Evolutionary conservation across 1,140 invertebrate genomes (phyloP).

Genomic region (Laodelphax striatellus): DNA sequence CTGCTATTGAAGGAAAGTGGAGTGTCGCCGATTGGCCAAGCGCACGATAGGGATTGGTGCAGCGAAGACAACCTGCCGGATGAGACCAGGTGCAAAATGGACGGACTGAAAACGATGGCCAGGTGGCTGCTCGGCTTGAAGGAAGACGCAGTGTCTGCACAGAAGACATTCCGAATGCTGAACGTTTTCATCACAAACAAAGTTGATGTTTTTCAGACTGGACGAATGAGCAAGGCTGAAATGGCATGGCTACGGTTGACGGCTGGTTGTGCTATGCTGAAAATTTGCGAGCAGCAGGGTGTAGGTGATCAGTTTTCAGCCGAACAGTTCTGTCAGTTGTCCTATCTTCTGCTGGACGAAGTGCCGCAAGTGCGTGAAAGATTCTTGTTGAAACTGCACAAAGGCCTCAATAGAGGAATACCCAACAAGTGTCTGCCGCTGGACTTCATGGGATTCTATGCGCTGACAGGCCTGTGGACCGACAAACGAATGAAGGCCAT

Average conservation of each 20-base stretch:
- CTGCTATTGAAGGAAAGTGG: constrained; percentile 73
- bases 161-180: constrained; percentile 88
- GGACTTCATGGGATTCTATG: constrained; percentile 81
- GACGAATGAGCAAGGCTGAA: constrained; percentile 61
- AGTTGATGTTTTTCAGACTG: constrained; percentile 58
- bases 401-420: constrained; percentile 68
- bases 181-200: constrained; percentile 82
- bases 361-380: constrained; percentile 80
- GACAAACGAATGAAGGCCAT: constrained; percentile 57
- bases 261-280: constrained; percentile 89
- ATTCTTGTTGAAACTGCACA: constrained; percentile 85
- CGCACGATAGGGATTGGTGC: constrained; percentile 66
- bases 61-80: constrained; percentile 75
- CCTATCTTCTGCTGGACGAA: constrained; percentile 63
- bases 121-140: constrained; percentile 89
- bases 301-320: constrained; percentile 88
- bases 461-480: constrained; percentile 55
- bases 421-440: constrained; percentile 82
- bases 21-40: constrained; percentile 26
- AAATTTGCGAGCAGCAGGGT: constrained; percentile 90
- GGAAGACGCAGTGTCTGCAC: constrained; percentile 74
- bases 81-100: constrained; percentile 81
- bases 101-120: constrained; percentile 92
- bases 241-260: constrained; percentile 79
- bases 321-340: constrained; percentile 90